Base-by-base conservation (phyloP, 2,888 invertebrate species). In the Gandaritis pyraliata region DNA sequence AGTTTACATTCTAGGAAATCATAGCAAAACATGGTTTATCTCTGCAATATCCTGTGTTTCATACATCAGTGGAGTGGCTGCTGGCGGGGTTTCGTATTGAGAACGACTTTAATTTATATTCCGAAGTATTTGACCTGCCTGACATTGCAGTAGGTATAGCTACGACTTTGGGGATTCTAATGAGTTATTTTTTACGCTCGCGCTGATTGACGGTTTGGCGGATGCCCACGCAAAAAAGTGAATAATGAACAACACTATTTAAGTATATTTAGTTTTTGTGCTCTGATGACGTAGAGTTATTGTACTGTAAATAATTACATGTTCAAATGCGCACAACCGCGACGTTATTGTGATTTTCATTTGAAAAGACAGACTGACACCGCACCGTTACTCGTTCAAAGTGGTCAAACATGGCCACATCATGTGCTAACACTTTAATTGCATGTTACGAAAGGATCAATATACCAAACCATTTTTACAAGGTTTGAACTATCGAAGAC, bases 311-410 rank as follows among this genome's bases (percentile, higher is more conserved):
- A 77, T 82, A 83, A 84, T 82, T 75, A 78, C 66, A 73, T 71
- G 75, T 73, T 72, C 74, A 77, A 77, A 77, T 79, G 77, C 69
- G 70, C 76, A 75, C 78, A 79, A 81, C 79, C 81, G 75, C 80
- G 81, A 79, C 72, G 74, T 72, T 74, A 73, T 68, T 71, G 70
- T 80, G 77, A 82, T 81, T 80, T 77, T 84, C 75, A 85, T 83
- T 76, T 73, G 75, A 82, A 81, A 72, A 70, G 83, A 81, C 84
- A 78, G 70, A 65, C 70, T 81, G 82, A 81, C 83, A 79, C 71
- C 57, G 68, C 67, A 78, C 88, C 87, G 86, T 87, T 88, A 87
- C 71, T 73, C 72, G 80, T 78, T 79, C 80, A 76, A 77, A 78
- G 73, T 76, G 70, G 66, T 59, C 64, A 66, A 66, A 62, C 57